Conservation (phyloP, 1,140 invertebrate species). For the Drosophila watanabei region DNA sequence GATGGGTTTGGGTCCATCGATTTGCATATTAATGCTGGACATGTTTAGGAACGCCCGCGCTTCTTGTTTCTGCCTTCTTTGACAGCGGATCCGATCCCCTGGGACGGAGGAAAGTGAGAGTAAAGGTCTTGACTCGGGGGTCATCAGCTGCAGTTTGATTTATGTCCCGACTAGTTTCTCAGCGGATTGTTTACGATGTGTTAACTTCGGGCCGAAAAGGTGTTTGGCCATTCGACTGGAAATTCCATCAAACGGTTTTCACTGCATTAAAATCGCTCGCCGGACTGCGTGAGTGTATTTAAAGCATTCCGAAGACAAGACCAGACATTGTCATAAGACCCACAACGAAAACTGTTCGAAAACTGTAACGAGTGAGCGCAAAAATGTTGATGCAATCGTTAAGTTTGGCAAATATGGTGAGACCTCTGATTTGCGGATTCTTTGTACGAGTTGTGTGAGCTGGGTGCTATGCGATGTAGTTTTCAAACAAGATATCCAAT, state of each 20-base stretch:
- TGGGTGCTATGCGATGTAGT: conserved; percentile 40
- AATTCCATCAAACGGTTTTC: conserved; percentile 72
- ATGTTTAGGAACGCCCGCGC: conserved; percentile 74
- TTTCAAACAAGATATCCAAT: conserved; percentile 39
- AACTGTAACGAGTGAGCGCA: conserved; percentile 49
- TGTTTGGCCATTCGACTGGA: conserved; percentile 56
- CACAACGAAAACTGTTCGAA: conserved; percentile 19
- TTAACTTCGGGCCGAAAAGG: conserved; percentile 58
- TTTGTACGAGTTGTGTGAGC: conserved; percentile 33
- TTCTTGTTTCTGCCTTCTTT: conserved; percentile 66
- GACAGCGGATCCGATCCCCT: not conserved
- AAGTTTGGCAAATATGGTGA: conserved; percentile 82
- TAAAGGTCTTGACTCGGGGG: conserved; percentile 56
- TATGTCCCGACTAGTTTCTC: conserved; percentile 50
- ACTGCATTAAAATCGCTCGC: conserved; percentile 72
- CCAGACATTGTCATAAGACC: conserved; percentile 67
- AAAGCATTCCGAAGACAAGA: conserved; percentile 50
- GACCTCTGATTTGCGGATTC: conserved; percentile 61
- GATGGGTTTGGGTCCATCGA: conserved; percentile 49
- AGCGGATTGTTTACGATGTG: conserved; percentile 66
- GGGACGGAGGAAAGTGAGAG: conserved; percentile 68
- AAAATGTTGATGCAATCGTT: conserved; percentile 79
- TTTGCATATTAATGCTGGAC: conserved; percentile 79
- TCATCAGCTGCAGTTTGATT: conserved; percentile 60
- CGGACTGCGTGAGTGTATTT: conserved; percentile 70